Percentiles rank a stretch among this genome's conserved stretches.
phyloP scores from a whole-genome alignment of 2,113 vertebrate genomes.

The Mungos mungo region DNA sequence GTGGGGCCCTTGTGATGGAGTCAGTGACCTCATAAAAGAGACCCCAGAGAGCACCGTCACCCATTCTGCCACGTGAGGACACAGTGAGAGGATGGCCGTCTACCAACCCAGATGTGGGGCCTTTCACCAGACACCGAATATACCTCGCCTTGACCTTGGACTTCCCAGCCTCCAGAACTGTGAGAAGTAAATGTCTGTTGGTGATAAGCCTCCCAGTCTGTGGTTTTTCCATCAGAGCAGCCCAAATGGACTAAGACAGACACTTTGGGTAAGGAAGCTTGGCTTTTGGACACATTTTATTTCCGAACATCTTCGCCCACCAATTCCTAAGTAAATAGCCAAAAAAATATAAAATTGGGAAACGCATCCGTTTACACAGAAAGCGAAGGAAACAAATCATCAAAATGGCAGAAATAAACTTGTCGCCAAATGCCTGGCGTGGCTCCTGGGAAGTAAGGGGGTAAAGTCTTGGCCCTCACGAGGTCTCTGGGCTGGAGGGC shows the following conservation, averaged over 20 bases:
- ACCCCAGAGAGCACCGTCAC: background rate
- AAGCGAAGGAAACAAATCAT: background rate
- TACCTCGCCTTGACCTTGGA: background rate
- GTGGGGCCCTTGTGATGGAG: background rate
- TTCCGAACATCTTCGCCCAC: background rate
- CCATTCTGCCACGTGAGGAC: background rate
- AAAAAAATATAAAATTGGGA: background rate
- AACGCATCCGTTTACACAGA: background rate
- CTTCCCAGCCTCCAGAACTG: background rate
- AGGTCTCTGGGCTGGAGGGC: background rate
- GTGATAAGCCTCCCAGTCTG: background rate
- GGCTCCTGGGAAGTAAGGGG: background rate
- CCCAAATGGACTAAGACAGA: background rate
- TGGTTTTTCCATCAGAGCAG: background rate
- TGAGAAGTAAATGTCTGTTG: background rate
- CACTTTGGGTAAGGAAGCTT: background rate
- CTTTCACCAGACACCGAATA: background rate
- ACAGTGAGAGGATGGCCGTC: background rate
- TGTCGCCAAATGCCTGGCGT: background rate
- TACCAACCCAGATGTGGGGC: background rate
- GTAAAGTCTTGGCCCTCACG: fast-evolving
- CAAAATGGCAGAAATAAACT: background rate
- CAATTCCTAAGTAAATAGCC: background rate
- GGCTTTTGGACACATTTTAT: background rate
- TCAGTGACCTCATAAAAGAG: background rate